Evolutionary conservation across 1,140 invertebrate genomes (phyloP), one percentile per base, ranked within the genome.

Genomic region (Elysia chlorotica): DNA sequence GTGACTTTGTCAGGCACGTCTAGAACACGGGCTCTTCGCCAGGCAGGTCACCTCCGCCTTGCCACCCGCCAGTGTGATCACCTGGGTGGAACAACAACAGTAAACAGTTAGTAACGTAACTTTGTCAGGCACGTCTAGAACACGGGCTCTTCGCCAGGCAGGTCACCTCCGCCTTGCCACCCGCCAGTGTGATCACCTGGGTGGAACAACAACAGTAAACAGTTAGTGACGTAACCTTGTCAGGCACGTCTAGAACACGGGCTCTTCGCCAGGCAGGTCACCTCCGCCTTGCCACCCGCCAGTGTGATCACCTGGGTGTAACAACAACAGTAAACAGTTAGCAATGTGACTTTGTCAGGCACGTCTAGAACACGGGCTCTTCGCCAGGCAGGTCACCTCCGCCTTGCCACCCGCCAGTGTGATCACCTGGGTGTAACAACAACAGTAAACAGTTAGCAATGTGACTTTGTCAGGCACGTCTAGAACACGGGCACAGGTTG

Each of bases 61-160:
- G 88, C 99, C 97, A 25, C 97, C 95, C 75, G 93, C 90, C 87
- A 98, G 95, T n/a, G 92, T 92, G 79, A 93, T 92, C 6, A 96
- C 89, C 85, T 93, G 92, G 0, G 99, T 90, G 65, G 91, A 91
- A 14, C 97, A 97, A 91, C 99, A 94, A 4, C 90, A 88, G 87
- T 98, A 99, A 17, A 97, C 98, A 61, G 93, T n/a, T n/a, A n/a
- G n/a, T n/a, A n/a, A n/a, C n/a, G n/a, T n/a, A n/a, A n/a, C n/a
- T n/a, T n/a, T n/a, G n/a, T n/a, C 94, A 23, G 96, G 96, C 77
- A 99, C 87, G 74, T 93, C 91, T 88, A 56, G 92, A 91, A 82
- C 92, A 91, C 0, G 92, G 91, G 72, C 92, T 94, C 4, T 91
- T 90, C 72, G 81, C 90, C 68, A 96, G 86, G 37, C 88, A 89